Percentiles rank a stretch among this genome's conserved stretches.
These are phyloP conservation scores for Dryocosmus kuriphilus DNA, from an alignment of 2,888 invertebrate genomes.

Conservation along the genomic window DNA sequence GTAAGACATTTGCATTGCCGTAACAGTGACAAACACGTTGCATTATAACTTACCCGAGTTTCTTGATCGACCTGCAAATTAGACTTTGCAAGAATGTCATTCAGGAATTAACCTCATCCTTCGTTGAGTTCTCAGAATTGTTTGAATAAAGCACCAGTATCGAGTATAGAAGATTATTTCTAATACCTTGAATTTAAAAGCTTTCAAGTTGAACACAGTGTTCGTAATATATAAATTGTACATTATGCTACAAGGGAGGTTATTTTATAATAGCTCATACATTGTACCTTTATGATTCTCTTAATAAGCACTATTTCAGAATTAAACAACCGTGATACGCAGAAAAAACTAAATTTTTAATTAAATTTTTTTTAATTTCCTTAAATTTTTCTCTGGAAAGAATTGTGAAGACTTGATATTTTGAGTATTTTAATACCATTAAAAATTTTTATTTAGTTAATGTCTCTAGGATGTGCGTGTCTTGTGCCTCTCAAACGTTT, in stretches of 20 bases:
- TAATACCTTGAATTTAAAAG: neutral
- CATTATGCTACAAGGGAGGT: no score
- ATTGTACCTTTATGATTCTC: no score
- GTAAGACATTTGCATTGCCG: conserved; percentile 62
- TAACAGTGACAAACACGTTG: conserved; percentile 58
- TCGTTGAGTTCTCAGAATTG: neutral
- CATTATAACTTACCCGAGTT: conserved; percentile 62
- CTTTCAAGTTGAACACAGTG: no score
- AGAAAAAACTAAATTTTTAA: no score
- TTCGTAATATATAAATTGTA: no score
- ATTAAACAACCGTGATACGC: no score
- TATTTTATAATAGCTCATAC: no score
- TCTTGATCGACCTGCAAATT: conserved; percentile 62
- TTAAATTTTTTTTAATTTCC: no score
- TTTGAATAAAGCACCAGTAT: neutral
- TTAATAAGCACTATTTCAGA: no score
- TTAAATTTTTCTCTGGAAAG: no score
- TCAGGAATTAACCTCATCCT: conserved; percentile 50
- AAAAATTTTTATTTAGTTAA: neutral
- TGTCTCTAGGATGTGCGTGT: neutral
- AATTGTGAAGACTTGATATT: neutral
- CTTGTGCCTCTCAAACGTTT: no score
- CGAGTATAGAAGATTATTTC: neutral
- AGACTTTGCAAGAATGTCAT: conserved; percentile 65
- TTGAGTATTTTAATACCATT: neutral